Conservation (phyloP, 2,113 vertebrate genomes). For the Formicarius rufipectus region DNA sequence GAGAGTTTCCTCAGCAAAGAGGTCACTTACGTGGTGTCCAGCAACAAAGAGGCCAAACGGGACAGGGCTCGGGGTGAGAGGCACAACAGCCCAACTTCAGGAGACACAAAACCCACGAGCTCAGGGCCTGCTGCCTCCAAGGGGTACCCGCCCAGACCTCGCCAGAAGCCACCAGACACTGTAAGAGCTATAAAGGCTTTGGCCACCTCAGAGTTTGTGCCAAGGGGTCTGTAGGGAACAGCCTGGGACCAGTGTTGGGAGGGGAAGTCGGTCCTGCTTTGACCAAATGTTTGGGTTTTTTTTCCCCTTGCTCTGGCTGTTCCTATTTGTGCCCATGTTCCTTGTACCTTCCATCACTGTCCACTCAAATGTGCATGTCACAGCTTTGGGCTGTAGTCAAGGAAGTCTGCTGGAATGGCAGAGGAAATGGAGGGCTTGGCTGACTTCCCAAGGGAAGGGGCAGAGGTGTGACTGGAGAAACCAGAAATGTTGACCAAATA, state of each 20-base stretch:
- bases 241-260: not conserved
- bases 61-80: not conserved
- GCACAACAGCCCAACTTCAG: not conserved
- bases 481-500: not conserved
- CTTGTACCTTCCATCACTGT: not conserved
- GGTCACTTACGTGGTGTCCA: slow-evolving; percentile 84
- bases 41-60: slow-evolving; percentile 68
- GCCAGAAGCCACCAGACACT: not conserved
- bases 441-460: not conserved
- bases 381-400: not conserved
- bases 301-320: not conserved
- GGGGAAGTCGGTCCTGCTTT: not conserved
- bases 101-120: not conserved
- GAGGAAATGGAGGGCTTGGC: not conserved
- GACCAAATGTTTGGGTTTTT: not conserved
- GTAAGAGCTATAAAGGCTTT: slow-evolving; percentile 18
- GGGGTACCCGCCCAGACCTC: not conserved
- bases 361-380: accelerated
- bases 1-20: slow-evolving; percentile 92
- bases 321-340: accelerated
- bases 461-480: not conserved
- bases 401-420: not conserved
- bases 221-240: not conserved
- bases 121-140: not conserved
- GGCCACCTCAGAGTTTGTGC: not conserved